These are phyloP conservation scores for Muntiacus muntjak DNA, from an alignment of 2,113 vertebrate genomes.

Conservation along the genomic window DNA sequence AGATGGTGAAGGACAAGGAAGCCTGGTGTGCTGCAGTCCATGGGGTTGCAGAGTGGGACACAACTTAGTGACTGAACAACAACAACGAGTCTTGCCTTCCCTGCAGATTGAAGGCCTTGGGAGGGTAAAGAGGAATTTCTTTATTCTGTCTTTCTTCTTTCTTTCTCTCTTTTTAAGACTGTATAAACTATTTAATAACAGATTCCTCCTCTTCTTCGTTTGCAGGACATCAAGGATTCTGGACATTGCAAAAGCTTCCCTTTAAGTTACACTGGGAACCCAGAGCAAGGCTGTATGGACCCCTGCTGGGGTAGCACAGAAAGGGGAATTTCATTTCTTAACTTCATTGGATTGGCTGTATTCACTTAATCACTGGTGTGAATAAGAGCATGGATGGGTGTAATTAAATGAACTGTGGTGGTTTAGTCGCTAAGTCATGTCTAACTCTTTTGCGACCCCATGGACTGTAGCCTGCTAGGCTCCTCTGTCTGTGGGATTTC, in stretches of 20 bases:
- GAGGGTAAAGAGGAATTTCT: background rate
- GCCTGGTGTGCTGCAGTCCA: background rate
- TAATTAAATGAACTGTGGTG: background rate
- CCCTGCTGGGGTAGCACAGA: background rate
- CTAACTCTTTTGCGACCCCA: background rate
- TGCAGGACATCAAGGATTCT: background rate
- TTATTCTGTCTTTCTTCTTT: background rate
- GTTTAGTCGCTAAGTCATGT: background rate
- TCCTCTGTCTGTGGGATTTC: background rate
- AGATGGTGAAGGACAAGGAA: background rate
- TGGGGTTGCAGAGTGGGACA: background rate
- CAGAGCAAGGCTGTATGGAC: background rate
- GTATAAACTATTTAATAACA: background rate
- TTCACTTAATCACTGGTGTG: background rate
- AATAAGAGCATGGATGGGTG: background rate
- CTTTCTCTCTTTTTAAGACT: background rate
- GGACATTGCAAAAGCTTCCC: background rate
- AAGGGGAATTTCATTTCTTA: background rate
- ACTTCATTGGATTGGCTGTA: background rate
- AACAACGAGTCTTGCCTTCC: background rate
- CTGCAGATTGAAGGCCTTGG: background rate
- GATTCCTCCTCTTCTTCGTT: background rate
- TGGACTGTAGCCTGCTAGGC: background rate
- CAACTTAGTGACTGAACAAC: background rate
- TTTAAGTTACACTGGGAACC: background rate